These are phyloP conservation scores for Cavia aperea DNA, from an alignment of 2,113 vertebrate species.

Conservation along the genomic window DNA sequence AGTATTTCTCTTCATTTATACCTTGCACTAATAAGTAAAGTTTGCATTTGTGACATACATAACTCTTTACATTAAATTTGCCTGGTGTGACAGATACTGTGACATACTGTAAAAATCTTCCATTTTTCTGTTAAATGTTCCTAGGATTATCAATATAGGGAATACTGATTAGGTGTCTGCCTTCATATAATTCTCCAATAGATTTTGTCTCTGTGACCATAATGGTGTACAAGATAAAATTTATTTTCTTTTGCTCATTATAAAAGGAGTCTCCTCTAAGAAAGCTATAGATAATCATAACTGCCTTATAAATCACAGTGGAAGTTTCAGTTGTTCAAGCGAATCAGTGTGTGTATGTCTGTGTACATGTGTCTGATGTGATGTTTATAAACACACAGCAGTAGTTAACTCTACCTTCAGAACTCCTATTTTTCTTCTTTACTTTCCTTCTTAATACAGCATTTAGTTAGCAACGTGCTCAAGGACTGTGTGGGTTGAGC, in stretches of 20 bases:
- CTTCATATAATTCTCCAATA: neutral
- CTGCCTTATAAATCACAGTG: neutral
- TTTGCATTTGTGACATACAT: neutral
- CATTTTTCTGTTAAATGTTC: neutral
- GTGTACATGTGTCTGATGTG: neutral
- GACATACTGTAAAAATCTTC: neutral
- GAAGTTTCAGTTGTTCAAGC: neutral
- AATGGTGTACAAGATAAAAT: neutral
- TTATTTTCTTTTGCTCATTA: constrained; percentile 35
- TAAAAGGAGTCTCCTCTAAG: constrained; percentile 12
- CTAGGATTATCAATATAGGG: neutral
- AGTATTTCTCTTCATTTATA: neutral
- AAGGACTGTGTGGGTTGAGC: neutral
- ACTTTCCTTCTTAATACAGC: neutral
- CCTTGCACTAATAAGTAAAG: neutral
- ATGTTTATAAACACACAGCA: neutral
- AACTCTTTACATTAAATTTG: neutral
- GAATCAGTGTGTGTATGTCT: neutral
- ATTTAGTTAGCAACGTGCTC: neutral
- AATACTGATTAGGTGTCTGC: neutral
- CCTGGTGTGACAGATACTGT: neutral
- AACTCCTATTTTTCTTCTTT: neutral
- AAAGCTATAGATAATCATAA: neutral
- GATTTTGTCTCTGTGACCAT: neutral
- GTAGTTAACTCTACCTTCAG: neutral